A percentile compares a stretch with the other conserved stretches of the same genome.
Evolutionary conservation across 1,140 invertebrate genomes (phyloP).

Genomic region (Anastrepha ludens): DNA sequence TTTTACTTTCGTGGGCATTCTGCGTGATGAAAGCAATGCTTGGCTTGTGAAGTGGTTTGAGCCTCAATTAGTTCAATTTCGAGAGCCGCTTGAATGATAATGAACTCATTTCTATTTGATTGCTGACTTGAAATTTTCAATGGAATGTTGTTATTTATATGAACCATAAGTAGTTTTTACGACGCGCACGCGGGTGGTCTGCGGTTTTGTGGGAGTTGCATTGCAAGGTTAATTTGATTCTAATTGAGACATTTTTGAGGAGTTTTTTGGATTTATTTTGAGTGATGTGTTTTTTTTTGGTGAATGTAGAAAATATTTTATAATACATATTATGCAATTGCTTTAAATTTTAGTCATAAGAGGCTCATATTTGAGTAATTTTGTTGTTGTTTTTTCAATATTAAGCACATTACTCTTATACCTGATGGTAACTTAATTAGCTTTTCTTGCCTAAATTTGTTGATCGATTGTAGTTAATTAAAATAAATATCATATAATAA

Average conservation of each 20-base stretch:
- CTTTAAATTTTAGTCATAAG: no score
- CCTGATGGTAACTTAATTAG: no score
- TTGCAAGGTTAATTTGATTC: neutral
- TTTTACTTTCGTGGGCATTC: slow-evolving; percentile 11
- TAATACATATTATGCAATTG: no score
- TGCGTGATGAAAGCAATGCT: neutral
- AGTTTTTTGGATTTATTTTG: neutral
- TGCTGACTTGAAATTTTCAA: neutral
- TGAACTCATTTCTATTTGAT: neutral
- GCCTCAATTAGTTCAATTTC: slow-evolving; percentile 29
- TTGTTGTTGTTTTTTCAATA: no score
- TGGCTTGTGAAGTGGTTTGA: neutral
- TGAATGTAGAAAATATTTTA: neutral
- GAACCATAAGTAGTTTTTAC: no score
- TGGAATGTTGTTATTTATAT: neutral
- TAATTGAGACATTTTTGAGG: neutral
- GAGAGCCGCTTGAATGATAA: neutral
- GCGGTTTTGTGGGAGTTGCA: neutral
- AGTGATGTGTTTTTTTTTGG: neutral
- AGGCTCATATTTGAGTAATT: no score
- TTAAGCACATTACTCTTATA: no score
- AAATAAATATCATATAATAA: no score
- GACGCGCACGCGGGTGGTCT: neutral
- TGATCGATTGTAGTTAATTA: no score
- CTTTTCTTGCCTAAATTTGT: no score